These are phyloP conservation scores for Microcebus griseorufus DNA, from an alignment of 2,113 vertebrate species.

Conservation along the genomic window DNA sequence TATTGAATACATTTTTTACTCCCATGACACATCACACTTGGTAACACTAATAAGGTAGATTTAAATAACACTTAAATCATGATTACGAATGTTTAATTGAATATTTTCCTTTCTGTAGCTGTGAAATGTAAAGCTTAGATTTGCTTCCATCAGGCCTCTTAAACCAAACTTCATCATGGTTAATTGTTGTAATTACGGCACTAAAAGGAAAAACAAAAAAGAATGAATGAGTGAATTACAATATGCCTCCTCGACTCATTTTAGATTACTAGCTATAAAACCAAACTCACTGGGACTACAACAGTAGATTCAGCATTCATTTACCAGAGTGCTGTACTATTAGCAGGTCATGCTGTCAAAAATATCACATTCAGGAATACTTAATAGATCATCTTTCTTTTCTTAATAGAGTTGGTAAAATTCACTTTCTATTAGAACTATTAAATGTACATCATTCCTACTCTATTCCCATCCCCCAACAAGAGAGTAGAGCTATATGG, in stretches of 20 bases:
- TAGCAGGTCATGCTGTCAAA: not conserved
- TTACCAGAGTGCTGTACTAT: not conserved
- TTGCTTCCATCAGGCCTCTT: constrained; percentile 97
- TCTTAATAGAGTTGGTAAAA: not conserved
- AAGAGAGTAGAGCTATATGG: not conserved
- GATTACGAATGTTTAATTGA: constrained; percentile 93
- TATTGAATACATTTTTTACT: constrained; percentile 82
- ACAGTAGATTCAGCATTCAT: constrained; percentile 39
- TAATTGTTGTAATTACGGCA: constrained; percentile 97
- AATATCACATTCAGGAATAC: not conserved
- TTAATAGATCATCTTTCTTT: not conserved
- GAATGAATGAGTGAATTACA: constrained; percentile 67
- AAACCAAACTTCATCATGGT: constrained; percentile 99
- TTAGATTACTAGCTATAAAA: constrained; percentile 35
- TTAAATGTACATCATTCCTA: not conserved
- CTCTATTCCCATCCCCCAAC: not conserved
- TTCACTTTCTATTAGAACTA: constrained; percentile 7
- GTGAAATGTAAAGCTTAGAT: constrained; percentile 98
- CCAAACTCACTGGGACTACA: constrained; percentile 46
- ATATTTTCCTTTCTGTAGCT: constrained; percentile 98
- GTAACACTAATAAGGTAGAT: constrained; percentile 82
- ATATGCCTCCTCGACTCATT: constrained; percentile 8
- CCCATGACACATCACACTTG: constrained; percentile 85
- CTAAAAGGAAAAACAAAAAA: constrained; percentile 80
- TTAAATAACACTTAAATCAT: constrained; percentile 83